Evolutionary conservation across 92 coral and sea anemone species (phyloP).

Genomic region (Parazoanthus darwini): DNA sequence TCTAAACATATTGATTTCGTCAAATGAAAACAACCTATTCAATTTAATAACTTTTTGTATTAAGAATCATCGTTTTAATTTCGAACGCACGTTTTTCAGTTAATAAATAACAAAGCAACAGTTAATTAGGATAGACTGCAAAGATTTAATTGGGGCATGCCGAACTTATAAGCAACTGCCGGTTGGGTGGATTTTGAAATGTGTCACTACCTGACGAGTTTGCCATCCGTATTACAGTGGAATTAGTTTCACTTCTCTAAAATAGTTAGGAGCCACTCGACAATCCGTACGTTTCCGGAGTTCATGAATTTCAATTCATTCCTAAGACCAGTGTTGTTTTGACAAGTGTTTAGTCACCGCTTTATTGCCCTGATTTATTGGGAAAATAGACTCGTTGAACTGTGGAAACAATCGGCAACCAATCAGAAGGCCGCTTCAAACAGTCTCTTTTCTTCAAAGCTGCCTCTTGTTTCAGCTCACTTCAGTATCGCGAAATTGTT

Average conservation of each 20-base stretch:
- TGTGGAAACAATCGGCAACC: conserved; percentile 65
- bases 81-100: conserved; percentile 61
- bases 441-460: conserved; percentile 70
- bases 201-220: conserved; percentile 10
- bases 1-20: conserved; percentile 33
- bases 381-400: conserved; percentile 68
- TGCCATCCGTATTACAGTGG: conserved; percentile 33
- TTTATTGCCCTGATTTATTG: conserved; percentile 75
- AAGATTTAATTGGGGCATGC: conserved; percentile 60
- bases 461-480: conserved; percentile 64
- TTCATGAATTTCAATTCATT: conserved; percentile 64
- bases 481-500: conserved; percentile 65
- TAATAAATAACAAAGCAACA: conserved; percentile 87
- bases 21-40: conserved; percentile 42
- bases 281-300: conserved; percentile 83
- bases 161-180: conserved; percentile 11
- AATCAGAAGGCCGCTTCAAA: conserved; percentile 61
- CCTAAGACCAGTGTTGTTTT: conserved; percentile 78
- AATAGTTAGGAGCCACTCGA: conserved; percentile 24
- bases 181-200: conserved; percentile 37
- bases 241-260: conserved; percentile 11
- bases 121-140: conserved; percentile 66
- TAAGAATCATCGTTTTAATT: conserved; percentile 53
- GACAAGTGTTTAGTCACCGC: conserved; percentile 76
- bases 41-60: conserved; percentile 45